phyloP scores from a whole-genome alignment of 2,797 vertebrate species.

The Passerculus sandwichensis region DNA sequence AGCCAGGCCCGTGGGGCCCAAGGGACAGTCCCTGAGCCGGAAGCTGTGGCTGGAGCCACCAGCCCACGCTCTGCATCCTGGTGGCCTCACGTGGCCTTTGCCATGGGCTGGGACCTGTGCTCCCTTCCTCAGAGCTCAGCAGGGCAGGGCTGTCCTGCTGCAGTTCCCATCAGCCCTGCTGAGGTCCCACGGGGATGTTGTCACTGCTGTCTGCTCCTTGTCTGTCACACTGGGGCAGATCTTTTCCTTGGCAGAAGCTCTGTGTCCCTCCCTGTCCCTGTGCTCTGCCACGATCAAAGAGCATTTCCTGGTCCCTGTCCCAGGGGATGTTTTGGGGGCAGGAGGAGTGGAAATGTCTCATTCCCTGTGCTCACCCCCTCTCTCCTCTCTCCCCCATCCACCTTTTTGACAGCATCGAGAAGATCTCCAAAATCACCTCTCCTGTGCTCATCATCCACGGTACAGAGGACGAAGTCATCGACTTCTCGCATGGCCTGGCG shows the following conservation, averaged over 20 bases:
- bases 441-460: constrained; percentile 98
- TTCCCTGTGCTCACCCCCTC: neutral
- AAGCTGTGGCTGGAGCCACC: neutral
- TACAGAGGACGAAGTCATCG: constrained; percentile 97
- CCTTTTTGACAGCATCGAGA: constrained; percentile 88
- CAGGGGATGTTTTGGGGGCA: neutral
- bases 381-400: neutral
- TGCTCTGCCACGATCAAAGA: neutral
- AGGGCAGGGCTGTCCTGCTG: neutral
- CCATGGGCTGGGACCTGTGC: neutral
- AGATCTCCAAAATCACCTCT: constrained; percentile 96
- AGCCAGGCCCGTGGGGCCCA: neutral
- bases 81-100: neutral
- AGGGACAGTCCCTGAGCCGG: neutral
- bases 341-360: neutral
- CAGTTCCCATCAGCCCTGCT: neutral
- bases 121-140: neutral
- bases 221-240: neutral
- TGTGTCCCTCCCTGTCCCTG: fast-evolving
- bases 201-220: neutral
- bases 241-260: neutral
- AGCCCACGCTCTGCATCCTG: neutral
- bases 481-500: constrained; percentile 96
- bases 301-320: neutral
- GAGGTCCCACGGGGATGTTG: neutral